Evolutionary conservation across 2,113 vertebrate species (phyloP).

Genomic region (Sceloporus tristichus): DNA sequence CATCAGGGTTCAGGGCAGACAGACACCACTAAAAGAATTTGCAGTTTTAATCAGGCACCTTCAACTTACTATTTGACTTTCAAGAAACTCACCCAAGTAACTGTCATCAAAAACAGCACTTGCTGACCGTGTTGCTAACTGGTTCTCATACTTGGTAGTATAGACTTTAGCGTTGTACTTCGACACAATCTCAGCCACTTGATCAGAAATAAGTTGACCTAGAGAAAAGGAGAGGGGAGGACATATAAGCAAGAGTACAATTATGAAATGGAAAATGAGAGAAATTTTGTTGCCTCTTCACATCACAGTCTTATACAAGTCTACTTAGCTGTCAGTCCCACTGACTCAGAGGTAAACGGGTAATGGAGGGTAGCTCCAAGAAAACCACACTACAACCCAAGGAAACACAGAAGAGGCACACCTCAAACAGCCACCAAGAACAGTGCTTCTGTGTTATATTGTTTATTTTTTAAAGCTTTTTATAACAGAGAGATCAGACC

Average conservation of each 20-base stretch:
- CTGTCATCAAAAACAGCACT: slow-evolving; percentile 93
- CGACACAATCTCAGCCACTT: slow-evolving; percentile 88
- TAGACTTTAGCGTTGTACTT: slow-evolving; percentile 75
- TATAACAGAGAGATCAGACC: background rate
- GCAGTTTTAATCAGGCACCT: too few species aligned
- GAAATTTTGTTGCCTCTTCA: slow-evolving; percentile 3
- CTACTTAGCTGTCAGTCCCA: background rate
- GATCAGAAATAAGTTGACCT: slow-evolving; percentile 95
- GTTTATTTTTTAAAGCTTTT: background rate
- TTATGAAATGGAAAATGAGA: background rate
- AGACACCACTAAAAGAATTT: background rate
- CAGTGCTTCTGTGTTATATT: background rate
- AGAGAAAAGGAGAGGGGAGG: slow-evolving; percentile 23
- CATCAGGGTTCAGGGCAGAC: background rate
- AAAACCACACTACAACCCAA: background rate
- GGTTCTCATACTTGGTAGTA: slow-evolving; percentile 83
- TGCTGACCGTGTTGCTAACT: slow-evolving; percentile 87
- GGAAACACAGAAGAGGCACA: background rate
- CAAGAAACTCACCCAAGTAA: slow-evolving; percentile 87
- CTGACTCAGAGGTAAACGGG: background rate
- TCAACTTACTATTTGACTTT: background rate
- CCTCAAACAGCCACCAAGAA: background rate
- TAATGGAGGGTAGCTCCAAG: background rate
- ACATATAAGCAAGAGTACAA: background rate
- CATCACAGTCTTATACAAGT: background rate